Base-by-base conservation (phyloP, 2,113 vertebrate species). In the Callipepla squamata region DNA sequence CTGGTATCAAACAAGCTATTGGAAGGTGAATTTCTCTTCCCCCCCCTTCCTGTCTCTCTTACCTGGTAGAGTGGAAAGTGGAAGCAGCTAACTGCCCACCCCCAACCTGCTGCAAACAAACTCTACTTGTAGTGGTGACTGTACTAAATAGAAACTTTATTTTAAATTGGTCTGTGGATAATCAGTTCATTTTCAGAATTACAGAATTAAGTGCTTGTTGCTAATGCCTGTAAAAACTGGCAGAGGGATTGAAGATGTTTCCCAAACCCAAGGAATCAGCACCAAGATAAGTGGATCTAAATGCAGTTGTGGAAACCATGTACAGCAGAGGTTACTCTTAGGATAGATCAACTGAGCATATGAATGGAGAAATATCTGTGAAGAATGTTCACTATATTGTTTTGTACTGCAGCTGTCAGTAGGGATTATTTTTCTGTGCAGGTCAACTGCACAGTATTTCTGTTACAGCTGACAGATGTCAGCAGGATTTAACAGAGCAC, bases 261-360 rank as follows among this genome's bases (percentile, higher is more conserved):
- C 25, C 72, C 69, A 69, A 92, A 62, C n/a, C 83, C 74, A 72
- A 65, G 79, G 87, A 89, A 62, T 16, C 53, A 79, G 77, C n/a
- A 81, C 9, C 7, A 9, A 38, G 80, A 75, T 85, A 80, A 72
- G 18, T 53, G 72, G 85, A 85, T 76, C 75, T 82, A 73, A 79
- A 36, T 2, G 62, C 30, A 72, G 30, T 2, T 44, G 62, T 53
- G 58, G 75, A 58, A 61, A 78, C 0, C 78, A 74, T 51, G 14
- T 44, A 55, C 44, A 88, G 61, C 44, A 34, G 57, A 76, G 58
- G 30, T 44, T 61, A 21, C 15, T 57, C 22, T 68, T 10, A 30
- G 28, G 36, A 44, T 0, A 80, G 73, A 51, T 75, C 82, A 95
- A 57, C 62, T 67, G 77, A 47, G 44, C 48, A 51, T 3, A 69